Evolutionary conservation across 2,113 vertebrate species (phyloP).

Genomic region (Motacilla tschutschensis): DNA sequence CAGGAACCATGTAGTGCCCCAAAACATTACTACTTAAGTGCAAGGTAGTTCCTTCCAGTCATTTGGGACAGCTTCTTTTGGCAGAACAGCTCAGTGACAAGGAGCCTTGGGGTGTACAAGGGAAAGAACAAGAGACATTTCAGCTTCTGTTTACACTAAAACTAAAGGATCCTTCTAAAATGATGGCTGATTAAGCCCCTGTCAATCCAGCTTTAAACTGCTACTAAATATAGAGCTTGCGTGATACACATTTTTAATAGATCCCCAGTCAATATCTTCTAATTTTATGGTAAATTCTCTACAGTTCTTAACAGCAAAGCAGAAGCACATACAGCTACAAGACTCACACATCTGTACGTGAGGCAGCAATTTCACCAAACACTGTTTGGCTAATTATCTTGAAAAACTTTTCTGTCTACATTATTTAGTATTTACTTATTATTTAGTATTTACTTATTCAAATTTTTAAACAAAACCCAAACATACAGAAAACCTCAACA

Average conservation of each 20-base stretch:
- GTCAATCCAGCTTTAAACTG: background rate
- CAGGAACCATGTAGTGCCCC: background rate
- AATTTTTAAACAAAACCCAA: background rate
- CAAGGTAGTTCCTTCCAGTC: background rate
- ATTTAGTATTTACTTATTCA: background rate
- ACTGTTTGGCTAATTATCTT: background rate
- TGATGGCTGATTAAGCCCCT: background rate
- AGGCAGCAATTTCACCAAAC: background rate
- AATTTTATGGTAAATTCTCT: background rate
- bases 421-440: background rate
- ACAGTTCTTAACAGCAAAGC: background rate
- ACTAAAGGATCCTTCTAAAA: background rate
- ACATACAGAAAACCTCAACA: background rate
- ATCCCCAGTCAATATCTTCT: background rate
- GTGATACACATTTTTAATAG: background rate
- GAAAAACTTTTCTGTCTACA: background rate
- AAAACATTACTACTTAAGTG: background rate
- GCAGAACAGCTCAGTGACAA: background rate
- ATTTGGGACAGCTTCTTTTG: background rate
- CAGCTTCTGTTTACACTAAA: background rate
- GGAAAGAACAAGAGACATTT: background rate
- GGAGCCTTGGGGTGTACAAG: background rate
- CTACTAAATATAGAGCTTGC: background rate
- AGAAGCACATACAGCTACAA: background rate
- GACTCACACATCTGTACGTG: fast-evolving